These are phyloP conservation scores for Chionodraco myersi DNA, from an alignment of 2,113 vertebrate genomes.

Conservation along the genomic window DNA sequence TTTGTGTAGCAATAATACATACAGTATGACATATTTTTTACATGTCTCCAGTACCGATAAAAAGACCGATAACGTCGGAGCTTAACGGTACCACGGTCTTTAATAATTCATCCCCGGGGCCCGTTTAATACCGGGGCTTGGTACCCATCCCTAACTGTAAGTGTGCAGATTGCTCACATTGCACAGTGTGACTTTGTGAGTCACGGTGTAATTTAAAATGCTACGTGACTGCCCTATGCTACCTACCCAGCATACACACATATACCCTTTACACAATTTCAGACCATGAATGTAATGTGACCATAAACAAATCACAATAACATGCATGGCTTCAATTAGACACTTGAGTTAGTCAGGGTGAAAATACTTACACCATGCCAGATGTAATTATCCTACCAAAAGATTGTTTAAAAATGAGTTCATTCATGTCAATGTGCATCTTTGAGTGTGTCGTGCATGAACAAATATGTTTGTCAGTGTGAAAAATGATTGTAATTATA, in stretches of 20 bases:
- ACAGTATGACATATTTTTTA: no score
- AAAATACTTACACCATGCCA: conserved; percentile 26
- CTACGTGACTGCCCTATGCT: neutral
- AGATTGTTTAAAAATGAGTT: neutral
- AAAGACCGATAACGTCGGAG: no score
- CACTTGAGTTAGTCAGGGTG: conserved; percentile 33
- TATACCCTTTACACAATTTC: neutral
- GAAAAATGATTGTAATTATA: conserved; percentile 16
- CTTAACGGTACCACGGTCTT: no score
- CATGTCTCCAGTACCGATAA: no score
- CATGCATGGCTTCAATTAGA: conserved; percentile 28
- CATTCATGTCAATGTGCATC: neutral
- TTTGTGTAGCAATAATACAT: no score
- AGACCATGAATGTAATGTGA: conserved; percentile 28
- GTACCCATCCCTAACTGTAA: neutral
- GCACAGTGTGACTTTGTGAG: neutral
- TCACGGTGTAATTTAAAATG: conserved; percentile 10
- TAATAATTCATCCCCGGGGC: no score
- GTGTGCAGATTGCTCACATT: conserved; percentile 15
- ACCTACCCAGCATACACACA: neutral
- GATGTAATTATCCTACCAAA: conserved; percentile 27
- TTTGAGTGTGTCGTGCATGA: neutral
- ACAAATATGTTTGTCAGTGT: neutral
- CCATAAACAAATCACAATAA: conserved; percentile 34
- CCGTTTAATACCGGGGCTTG: no score